These are phyloP conservation scores for Tetanocera ferruginea DNA, from an alignment of 2,888 invertebrate species.

Conservation along the genomic window DNA sequence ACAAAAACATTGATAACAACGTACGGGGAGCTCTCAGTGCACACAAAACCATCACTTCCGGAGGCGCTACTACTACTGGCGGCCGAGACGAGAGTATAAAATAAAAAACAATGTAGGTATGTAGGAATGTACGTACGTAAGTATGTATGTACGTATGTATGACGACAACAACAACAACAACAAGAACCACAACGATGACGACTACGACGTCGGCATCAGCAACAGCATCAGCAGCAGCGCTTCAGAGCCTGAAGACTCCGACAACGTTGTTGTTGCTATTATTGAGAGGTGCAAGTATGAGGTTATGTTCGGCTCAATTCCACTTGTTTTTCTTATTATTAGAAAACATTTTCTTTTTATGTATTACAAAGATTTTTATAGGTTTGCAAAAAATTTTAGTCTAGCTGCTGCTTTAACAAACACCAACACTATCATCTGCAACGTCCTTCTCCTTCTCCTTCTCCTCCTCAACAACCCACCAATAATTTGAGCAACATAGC, in stretches of 20 bases:
- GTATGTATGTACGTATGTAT: conserved; percentile 38
- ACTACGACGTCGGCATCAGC: not conserved
- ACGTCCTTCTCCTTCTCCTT: not conserved
- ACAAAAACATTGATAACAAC: conserved; percentile 23
- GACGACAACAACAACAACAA: not conserved
- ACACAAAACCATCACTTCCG: conserved; percentile 69
- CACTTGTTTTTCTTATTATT: conserved; percentile 12
- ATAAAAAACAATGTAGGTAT: conserved; percentile 28
- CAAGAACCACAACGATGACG: not conserved
- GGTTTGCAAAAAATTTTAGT: not conserved
- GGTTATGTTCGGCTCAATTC: conserved; percentile 20
- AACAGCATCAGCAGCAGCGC: not conserved
- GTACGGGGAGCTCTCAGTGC: conserved; percentile 24
- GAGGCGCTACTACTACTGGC: conserved; percentile 70
- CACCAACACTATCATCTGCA: not conserved
- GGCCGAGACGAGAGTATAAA: conserved; percentile 42
- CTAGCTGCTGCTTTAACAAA: not conserved
- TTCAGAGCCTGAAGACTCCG: not conserved
- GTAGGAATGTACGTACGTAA: conserved; percentile 16
- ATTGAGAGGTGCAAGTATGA: conserved; percentile 21
- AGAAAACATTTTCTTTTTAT: not conserved
- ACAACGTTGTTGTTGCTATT: not conserved
- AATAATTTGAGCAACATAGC: no score
- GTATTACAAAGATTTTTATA: not conserved
- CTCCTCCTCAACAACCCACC: not conserved